Base-by-base conservation (phyloP, 2,888 invertebrate species). In the Blera fallax region DNA sequence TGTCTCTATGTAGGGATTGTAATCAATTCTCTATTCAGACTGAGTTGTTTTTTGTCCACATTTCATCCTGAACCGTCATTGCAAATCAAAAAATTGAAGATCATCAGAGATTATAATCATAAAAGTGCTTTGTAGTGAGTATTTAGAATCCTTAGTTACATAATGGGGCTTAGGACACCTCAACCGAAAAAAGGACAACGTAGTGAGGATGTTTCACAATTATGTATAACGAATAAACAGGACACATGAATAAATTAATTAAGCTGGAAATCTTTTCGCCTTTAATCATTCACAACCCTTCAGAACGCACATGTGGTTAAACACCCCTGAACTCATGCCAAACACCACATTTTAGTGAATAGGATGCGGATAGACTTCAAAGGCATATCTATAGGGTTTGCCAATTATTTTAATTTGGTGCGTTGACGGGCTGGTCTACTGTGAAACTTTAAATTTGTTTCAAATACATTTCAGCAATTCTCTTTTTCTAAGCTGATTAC, bases 231-330 rank as follows among this genome's bases (percentile, higher is more conserved):
- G 50, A 34, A 45, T 56, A 37, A 65, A 56, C 45, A 29, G 43
- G 76, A 64, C 21, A 14, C 48, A 74, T 58, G 76, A 67, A 77
- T 77, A 77, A 67, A 77, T 58, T 77, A 67, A 77, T 77, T 77
- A 50, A 58, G 67, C 58, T 50, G 58, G 54, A 67, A 77, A 58
- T 50, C 50, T 58, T 58, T 40, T 32, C 67, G 67, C 76, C 67
- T 77, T 77, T 67, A 77, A 77, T 67, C 76, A 77, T 50, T 16
- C 54, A 50, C 56, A 56, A 37, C 56, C 65, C 76, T 60, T 43
- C 37, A 21, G 21, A 67, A 50, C 29, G 37, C 37, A 43, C 65
- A 48, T 76, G 56, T 45, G 74, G 74, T 76, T 76, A 65, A 48
- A 37, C 48, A 40, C 67, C 50, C 65, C 67, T 48, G 24, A 58